Conservation (phyloP, 1,140 invertebrate species). For the Hyles vespertilio region DNA sequence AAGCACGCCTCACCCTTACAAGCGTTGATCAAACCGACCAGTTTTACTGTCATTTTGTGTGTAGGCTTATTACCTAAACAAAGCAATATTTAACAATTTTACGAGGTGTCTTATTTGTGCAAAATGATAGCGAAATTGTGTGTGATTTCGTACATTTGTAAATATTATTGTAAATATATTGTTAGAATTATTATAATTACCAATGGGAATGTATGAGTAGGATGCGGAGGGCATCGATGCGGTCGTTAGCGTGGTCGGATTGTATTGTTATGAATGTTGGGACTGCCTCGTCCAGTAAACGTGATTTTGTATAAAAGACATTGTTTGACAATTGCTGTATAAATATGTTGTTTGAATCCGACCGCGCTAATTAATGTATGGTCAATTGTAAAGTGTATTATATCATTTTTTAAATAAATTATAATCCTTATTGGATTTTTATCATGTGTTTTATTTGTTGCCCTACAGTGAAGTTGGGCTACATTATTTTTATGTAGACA, state of each 20-base stretch:
- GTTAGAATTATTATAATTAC: constrained; percentile 48
- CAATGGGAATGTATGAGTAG: constrained; percentile 51
- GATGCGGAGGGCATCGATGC: constrained; percentile 44
- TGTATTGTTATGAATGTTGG: neutral
- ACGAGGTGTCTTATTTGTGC: constrained; percentile 20
- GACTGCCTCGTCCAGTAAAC: no score
- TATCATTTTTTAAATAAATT: constrained; percentile 72
- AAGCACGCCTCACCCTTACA: no score
- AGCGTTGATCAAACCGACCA: constrained; percentile 12
- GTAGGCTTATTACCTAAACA: constrained; percentile 21
- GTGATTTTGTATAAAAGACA: no score
- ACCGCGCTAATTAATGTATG: constrained; percentile 44
- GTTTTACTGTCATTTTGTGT: constrained; percentile 28
- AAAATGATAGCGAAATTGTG: constrained; percentile 40
- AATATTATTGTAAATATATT: constrained; percentile 62
- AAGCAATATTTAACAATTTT: constrained; percentile 3
- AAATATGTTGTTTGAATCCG: constrained; percentile 20
- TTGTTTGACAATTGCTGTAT: constrained; percentile 19
- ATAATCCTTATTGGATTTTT: constrained; percentile 71
- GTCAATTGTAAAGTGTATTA: constrained; percentile 74
- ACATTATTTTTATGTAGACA: no score
- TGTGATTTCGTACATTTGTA: constrained; percentile 36
- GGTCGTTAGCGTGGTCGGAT: constrained; percentile 39
- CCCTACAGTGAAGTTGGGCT: no score
- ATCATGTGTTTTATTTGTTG: constrained; percentile 55